Evolutionary conservation across 2,113 vertebrate species (phyloP).

Genomic region (Oncorhynchus gorbuscha): DNA sequence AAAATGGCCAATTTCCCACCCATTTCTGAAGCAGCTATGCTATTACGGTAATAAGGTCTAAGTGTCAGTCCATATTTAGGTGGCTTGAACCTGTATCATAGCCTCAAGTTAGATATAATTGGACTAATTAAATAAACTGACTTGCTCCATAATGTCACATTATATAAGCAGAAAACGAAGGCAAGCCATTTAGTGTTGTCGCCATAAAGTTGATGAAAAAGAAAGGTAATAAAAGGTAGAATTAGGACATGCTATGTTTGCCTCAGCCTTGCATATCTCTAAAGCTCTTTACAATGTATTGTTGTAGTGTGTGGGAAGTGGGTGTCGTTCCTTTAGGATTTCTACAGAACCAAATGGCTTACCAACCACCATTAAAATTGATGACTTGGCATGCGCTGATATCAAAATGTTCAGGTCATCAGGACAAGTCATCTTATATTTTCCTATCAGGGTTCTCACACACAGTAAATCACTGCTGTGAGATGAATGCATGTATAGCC

Average conservation of each 20-base stretch:
- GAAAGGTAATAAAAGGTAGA: background rate
- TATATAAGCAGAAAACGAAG: slow-evolving; percentile 20
- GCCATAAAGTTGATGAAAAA: background rate
- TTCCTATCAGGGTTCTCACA: background rate
- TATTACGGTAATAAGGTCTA: background rate
- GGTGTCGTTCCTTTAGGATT: slow-evolving; percentile 5
- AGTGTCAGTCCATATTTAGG: background rate
- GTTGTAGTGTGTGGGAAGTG: background rate
- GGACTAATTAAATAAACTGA: slow-evolving; percentile 39
- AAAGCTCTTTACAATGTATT: background rate
- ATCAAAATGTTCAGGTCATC: background rate
- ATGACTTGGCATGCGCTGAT: slow-evolving; percentile 2
- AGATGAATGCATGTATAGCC: too few relatives aligned
- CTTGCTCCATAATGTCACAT: slow-evolving; percentile 35
- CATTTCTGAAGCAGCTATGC: background rate
- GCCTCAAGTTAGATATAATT: slow-evolving; percentile 1
- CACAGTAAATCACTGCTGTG: background rate
- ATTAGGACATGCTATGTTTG: background rate
- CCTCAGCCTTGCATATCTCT: background rate
- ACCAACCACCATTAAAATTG: slow-evolving; percentile 6
- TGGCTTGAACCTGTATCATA: slow-evolving; percentile 37
- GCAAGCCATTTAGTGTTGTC: too few relatives aligned
- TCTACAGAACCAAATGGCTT: background rate
- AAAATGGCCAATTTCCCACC: background rate
- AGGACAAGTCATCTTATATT: background rate